Conservation (phyloP, 1,140 invertebrate species). For the Psix sp. region DNA sequence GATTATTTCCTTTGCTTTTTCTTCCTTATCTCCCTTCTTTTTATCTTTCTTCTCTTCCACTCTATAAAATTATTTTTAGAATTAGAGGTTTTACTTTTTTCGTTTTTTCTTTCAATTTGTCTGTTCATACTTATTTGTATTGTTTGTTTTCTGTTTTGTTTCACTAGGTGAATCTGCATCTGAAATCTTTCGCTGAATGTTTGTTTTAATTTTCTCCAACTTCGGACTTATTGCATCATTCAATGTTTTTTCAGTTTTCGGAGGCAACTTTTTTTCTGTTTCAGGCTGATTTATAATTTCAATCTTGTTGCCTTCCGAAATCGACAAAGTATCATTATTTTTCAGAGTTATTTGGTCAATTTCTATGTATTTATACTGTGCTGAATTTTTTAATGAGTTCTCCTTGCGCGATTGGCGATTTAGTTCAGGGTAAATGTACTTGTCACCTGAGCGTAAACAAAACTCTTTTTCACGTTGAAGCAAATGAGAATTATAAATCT, state of each 20-base stretch:
- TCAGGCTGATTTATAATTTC: not conserved
- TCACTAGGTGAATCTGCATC: too few species aligned
- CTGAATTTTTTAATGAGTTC: not conserved
- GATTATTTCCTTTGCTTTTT: constrained; percentile 13
- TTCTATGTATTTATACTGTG: constrained; percentile 7
- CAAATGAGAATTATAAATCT: not conserved
- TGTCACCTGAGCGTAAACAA: constrained; percentile 14
- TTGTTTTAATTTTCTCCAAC: not conserved
- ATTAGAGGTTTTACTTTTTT: constrained; percentile 10
- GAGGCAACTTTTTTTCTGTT: not conserved
- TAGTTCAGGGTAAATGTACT: constrained; percentile 20
- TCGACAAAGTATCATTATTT: not conserved
- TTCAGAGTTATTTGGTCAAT: not conserved
- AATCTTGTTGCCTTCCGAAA: not conserved
- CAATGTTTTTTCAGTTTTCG: not conserved
- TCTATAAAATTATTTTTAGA: too few species aligned
- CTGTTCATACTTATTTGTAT: too few species aligned
- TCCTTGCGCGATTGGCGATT: constrained; percentile 4
- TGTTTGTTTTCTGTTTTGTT: too few species aligned
- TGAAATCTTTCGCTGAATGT: too few species aligned
- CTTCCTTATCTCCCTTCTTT: constrained; percentile 4
- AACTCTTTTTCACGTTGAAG: not conserved
- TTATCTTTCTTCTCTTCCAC: constrained; percentile 11
- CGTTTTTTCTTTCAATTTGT: not conserved
- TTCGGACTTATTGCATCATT: not conserved